Base-by-base conservation (phyloP, 2,888 invertebrate species). In the Hypena proboscidalis region DNA sequence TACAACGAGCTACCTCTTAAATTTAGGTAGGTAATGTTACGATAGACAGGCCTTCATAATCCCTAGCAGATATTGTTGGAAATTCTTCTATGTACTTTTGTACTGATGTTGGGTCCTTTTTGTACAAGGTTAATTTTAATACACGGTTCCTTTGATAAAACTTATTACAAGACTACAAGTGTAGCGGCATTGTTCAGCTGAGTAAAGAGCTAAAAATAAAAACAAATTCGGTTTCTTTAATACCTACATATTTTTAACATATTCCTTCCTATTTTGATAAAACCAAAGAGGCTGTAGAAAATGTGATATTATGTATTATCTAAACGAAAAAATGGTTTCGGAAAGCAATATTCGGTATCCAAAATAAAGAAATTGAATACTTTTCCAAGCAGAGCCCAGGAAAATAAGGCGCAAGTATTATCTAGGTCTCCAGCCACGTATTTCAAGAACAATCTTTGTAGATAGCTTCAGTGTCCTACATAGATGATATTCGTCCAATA, bases 41-140 rank as follows among this genome's bases (percentile, higher is more conserved):
- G 58, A 56, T 64, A 50, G 46, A 65, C n/a, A n/a, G n/a, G n/a
- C 65, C 55, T 48, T 14, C 50, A 65, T 61, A 58, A 61, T 61
- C 43, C 53, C 35, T 53, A 41, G 53, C 34, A 58, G 52, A 63
- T 63, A 61, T 58, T 48, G 58, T 45, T 56, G 30, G 30, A 31
- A 53, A 39, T 65, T 58, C 49, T 53, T 63, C 38, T 41, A 42
- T 52, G 34, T 64, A 55, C 46, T 45, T 61, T 61, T 30, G 9
- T 31, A 22, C 50, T 22, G 39, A 51, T 64, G 54, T 45, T 47
- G 36, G 25, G n/a, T 42, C 21, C 38, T 45, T 57, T 59, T 63
- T 42, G 37, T 26, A 55, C 33, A 40, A 42, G 43, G 41, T 44
- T 49, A 42, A 41, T 45, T 55, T 48, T 55, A 36, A 26, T 31